Conservation (phyloP, 2,888 invertebrate species). For the Drosophila prostipennis region DNA sequence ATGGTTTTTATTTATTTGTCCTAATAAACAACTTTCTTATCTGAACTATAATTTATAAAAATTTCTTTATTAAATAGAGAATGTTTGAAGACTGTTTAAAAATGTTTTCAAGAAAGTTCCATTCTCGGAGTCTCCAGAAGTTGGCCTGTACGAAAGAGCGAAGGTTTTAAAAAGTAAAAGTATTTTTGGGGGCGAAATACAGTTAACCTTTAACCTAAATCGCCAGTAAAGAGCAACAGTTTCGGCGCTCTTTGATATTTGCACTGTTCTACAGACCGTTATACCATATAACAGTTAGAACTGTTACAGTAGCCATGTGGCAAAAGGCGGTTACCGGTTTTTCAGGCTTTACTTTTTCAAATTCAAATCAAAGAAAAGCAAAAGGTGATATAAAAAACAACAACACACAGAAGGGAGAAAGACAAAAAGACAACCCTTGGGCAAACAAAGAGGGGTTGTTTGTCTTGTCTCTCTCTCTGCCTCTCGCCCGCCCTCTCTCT, state of each 20-base stretch:
- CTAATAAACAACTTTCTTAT: too few relatives aligned
- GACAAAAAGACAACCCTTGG: conserved; percentile 57
- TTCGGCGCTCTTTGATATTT: conserved; percentile 52
- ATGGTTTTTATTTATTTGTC: too few relatives aligned
- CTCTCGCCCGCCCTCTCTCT: background rate
- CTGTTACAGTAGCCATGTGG: conserved; percentile 29
- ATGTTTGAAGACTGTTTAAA: background rate
- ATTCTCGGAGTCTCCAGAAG: background rate
- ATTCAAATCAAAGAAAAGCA: conserved; percentile 22
- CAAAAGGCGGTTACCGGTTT: conserved; percentile 58
- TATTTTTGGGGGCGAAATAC: conserved; percentile 47
- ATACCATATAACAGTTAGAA: conserved; percentile 45
- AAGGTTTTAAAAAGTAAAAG: conserved; percentile 65
- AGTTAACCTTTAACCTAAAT: conserved; percentile 76
- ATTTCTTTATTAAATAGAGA: too few relatives aligned
- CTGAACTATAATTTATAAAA: too few relatives aligned
- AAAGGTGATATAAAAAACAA: conserved; percentile 19
- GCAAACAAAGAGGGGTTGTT: conserved; percentile 44
- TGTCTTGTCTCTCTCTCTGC: conserved; percentile 2
- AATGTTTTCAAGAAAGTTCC: background rate
- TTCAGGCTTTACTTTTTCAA: conserved; percentile 44
- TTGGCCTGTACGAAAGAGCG: conserved; percentile 1
- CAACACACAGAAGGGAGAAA: background rate
- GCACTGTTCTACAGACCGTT: conserved; percentile 46
- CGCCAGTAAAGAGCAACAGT: conserved; percentile 70